Conservation (phyloP, 2,888 invertebrate genomes). For the Entomobrya multifasciata region DNA sequence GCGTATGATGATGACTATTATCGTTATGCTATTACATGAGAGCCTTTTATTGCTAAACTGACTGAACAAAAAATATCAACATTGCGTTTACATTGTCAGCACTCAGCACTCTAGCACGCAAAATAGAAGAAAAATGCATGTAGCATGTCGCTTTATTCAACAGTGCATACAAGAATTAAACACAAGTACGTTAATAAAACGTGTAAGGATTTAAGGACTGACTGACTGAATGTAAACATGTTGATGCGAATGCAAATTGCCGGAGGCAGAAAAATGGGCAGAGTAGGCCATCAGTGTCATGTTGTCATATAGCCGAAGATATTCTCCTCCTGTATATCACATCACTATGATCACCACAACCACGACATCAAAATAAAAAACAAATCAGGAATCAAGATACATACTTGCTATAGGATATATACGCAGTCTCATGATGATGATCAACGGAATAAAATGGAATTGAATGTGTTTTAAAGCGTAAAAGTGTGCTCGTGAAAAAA, state of each 20-base stretch:
- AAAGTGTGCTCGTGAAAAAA: neutral
- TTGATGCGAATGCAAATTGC: slow-evolving; percentile 21
- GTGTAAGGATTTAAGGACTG: neutral
- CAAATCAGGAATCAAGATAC: neutral
- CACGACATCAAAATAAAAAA: neutral
- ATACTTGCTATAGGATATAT: neutral
- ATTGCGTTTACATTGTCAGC: no score
- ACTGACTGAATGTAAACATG: neutral
- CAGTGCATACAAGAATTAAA: neutral
- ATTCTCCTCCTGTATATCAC: neutral
- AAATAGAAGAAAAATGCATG: neutral
- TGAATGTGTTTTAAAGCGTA: neutral
- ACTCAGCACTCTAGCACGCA: neutral
- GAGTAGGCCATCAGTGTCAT: slow-evolving; percentile 30
- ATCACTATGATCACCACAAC: neutral
- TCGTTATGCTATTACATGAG: neutral
- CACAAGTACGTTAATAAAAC: neutral
- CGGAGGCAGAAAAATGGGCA: slow-evolving; percentile 3
- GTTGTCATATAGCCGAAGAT: neutral
- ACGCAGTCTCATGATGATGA: neutral
- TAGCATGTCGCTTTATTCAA: slow-evolving; percentile 1
- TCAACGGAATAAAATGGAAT: neutral
- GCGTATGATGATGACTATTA: neutral
- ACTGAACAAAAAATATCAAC: slow-evolving; percentile 6
- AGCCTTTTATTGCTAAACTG: no score